phyloP scores from a whole-genome alignment of 2,797 vertebrate genomes.

The Novumbra hubbsi region DNA sequence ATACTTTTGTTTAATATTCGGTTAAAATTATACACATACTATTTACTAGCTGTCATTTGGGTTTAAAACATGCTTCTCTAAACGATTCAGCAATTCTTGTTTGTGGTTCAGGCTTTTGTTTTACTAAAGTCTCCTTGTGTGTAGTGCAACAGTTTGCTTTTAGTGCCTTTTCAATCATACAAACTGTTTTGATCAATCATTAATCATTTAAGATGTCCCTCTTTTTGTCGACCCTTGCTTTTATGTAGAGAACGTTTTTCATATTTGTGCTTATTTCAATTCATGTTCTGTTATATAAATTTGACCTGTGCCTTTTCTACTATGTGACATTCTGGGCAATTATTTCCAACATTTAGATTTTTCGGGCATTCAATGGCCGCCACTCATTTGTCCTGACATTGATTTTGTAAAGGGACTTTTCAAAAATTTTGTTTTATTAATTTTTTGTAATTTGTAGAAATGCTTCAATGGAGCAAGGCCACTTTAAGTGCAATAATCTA shows the following conservation, averaged over 20 bases:
- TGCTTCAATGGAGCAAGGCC: slow-evolving; percentile 18
- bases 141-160: slow-evolving; percentile 28
- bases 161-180: slow-evolving; percentile 60
- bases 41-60: slow-evolving; percentile 13
- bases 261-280: slow-evolving; percentile 12
- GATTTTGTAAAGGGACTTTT: background rate
- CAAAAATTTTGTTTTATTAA: background rate
- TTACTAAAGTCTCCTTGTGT: slow-evolving; percentile 4
- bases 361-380: slow-evolving; percentile 8
- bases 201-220: background rate
- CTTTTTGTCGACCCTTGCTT: background rate
- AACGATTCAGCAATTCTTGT: slow-evolving; percentile 13
- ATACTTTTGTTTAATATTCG: background rate
- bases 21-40: background rate
- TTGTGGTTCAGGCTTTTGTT: slow-evolving; percentile 2
- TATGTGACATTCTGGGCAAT: slow-evolving; percentile 27
- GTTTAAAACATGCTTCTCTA: slow-evolving; percentile 13
- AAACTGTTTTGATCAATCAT: slow-evolving; percentile 3
- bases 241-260: slow-evolving; percentile 11
- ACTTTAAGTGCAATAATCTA: slow-evolving; percentile 47
- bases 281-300: slow-evolving; percentile 26
- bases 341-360: slow-evolving; percentile 31
- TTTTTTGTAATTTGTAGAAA: slow-evolving; percentile 19
- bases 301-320: slow-evolving; percentile 64
- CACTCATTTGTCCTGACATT: background rate